A percentile compares a stretch with the other conserved stretches of the same genome.
phyloP scores from a whole-genome alignment of 2,797 vertebrate genomes.

The Novumbra hubbsi region DNA sequence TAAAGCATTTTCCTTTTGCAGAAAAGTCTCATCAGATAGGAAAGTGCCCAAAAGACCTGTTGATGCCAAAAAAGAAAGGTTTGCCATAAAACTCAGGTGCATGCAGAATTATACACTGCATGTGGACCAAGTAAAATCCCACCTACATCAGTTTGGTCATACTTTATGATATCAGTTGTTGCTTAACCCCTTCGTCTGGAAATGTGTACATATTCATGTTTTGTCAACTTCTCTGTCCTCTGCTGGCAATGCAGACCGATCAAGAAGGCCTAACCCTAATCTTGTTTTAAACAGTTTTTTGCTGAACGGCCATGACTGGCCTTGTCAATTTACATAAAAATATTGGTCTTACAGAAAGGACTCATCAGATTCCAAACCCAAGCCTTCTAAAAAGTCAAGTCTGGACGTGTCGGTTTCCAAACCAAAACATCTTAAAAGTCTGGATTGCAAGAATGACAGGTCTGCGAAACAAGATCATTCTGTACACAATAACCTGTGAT shows the following conservation, averaged over 20 bases:
- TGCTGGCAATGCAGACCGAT: not conserved
- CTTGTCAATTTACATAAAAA: conserved; percentile 13
- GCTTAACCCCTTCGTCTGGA: not conserved
- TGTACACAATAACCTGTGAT: not conserved
- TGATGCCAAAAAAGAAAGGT: conserved; percentile 76
- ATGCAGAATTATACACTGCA: conserved; percentile 15
- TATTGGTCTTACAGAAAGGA: conserved; percentile 68
- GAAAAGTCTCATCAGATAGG: conserved; percentile 68
- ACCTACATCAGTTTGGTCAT: not conserved
- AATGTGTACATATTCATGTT: not conserved
- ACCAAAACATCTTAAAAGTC: conserved; percentile 36
- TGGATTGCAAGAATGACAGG: conserved; percentile 73
- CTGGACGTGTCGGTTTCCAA: conserved; percentile 54
- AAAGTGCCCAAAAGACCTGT: conserved; percentile 64
- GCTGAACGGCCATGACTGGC: not conserved
- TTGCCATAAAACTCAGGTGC: conserved; percentile 36
- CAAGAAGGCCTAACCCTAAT: not conserved
- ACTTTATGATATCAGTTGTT: not conserved
- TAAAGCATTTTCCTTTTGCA: conserved; percentile 50
- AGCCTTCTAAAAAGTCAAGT: conserved; percentile 38
- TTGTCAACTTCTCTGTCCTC: not conserved
- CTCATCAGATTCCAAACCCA: conserved; percentile 50
- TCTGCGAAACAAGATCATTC: conserved; percentile 44
- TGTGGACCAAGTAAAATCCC: not conserved
- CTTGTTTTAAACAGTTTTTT: not conserved